Base-by-base conservation (phyloP, 2,888 invertebrate species). In the Eupelmus urozonus region DNA sequence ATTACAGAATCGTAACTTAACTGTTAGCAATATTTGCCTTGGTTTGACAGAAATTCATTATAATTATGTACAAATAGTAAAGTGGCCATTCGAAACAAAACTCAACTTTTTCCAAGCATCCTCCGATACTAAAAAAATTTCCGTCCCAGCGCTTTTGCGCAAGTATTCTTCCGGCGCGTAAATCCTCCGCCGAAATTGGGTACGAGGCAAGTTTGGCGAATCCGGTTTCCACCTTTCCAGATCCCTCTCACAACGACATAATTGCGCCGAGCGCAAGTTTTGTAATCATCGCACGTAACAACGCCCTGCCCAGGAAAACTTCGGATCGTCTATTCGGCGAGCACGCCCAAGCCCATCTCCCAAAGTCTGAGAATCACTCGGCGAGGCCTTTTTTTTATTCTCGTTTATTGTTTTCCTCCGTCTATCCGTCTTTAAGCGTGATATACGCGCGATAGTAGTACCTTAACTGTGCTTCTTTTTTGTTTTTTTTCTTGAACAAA, bases 231-330 rank as follows among this genome's bases (percentile, higher is more conserved):
- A n/a, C 45, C 1, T 57, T 69, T 69, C 42, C 62, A 45, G 2
- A 29, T 45, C 53, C 2, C 45, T 45, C 27, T 57, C 27, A 9
- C 57, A 25, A 51, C 45, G 18, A 75, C 60, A 69, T 62, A 69
- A 67, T 69, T 62, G 62, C 53, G 27, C 66, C 23, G 20, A n/a
- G n/a, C 51, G 49, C 20, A 73, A 49, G 59, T 34, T 73, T 65
- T 13, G 73, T 49, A 73, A 73, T 73, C 73, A 57, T 65, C 23
- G 73, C 74, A 59, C 74, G 66, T 74, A 66, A 66, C 49, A 18
- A 40, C 62, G 62, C 49, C 40, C 49, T 11, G 16, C 40, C n/a
- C 27, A 45, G 16, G 45, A 70, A 70, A 70, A 45, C 67, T 69
- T 55, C n/a, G 23, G 45, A 18, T 42, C 18, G 45, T 25, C 65